Evolutionary conservation across 2,113 vertebrate genomes (phyloP).

Genomic region (Procavia capensis): DNA sequence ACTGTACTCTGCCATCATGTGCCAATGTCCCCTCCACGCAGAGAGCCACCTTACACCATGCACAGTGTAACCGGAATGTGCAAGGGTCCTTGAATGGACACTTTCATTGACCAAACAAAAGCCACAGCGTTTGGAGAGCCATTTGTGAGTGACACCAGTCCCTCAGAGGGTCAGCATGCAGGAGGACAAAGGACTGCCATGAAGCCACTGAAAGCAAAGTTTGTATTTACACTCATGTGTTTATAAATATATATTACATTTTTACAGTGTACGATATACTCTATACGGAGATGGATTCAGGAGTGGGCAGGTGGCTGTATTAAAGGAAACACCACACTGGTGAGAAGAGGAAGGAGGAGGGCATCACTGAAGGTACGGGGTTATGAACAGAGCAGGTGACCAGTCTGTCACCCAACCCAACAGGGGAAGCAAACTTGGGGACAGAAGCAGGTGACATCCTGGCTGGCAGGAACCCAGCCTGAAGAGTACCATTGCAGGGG

Average conservation of each 20-base stretch:
- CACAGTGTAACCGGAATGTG: constrained; percentile 44
- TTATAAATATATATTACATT: constrained; percentile 88
- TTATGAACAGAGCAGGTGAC: constrained; percentile 21
- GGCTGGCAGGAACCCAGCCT: constrained; percentile 23
- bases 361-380: constrained; percentile 31
- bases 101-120: constrained; percentile 45
- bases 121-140: neutral
- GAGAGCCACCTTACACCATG: neutral
- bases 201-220: constrained; percentile 83
- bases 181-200: constrained; percentile 61
- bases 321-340: constrained; percentile 47
- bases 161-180: neutral
- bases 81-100: constrained; percentile 51
- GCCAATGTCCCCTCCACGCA: neutral
- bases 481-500: constrained; percentile 48
- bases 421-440: neutral
- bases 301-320: constrained; percentile 4
- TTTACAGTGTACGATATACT: constrained; percentile 84
- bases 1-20: neutral
- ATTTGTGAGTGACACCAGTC: fast-evolving
- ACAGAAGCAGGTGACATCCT: neutral
- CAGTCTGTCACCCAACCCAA: neutral
- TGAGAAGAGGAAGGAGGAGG: neutral
- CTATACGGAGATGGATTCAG: constrained; percentile 72
- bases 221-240: constrained; percentile 84